Conservation (phyloP, 2,888 invertebrate species). For the Chydorus sphaericus region DNA sequence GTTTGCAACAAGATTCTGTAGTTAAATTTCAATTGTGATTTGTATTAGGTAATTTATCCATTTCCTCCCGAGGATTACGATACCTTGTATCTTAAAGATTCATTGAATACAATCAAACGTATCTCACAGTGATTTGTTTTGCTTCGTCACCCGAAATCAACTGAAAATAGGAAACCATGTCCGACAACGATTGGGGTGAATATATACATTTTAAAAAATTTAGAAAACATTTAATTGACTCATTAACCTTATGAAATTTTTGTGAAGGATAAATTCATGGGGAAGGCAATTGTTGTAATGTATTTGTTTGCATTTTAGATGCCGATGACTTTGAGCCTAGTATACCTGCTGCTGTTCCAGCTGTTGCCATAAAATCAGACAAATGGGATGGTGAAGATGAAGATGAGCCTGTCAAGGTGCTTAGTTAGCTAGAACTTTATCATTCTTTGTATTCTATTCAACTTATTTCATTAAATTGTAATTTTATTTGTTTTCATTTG, state of each 20-base stretch:
- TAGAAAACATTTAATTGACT: background rate
- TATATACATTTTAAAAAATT: background rate
- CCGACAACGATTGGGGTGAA: slow-evolving; percentile 13
- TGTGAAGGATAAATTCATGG: background rate
- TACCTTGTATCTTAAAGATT: too few species aligned
- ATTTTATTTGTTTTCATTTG: slow-evolving; percentile 2
- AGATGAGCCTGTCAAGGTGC: slow-evolving; percentile 28
- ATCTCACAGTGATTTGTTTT: too few species aligned
- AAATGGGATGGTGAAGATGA: slow-evolving; percentile 31
- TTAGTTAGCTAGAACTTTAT: background rate
- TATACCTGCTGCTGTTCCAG: slow-evolving; percentile 19
- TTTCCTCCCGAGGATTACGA: too few species aligned
- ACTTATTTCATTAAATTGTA: background rate
- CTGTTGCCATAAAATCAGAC: slow-evolving; percentile 20
- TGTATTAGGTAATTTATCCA: too few species aligned
- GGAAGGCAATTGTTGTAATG: background rate
- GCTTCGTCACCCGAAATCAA: too few species aligned
- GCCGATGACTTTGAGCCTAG: slow-evolving; percentile 26
- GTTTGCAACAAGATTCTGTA: too few species aligned
- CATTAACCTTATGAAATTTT: too few species aligned
- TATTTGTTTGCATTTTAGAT: slow-evolving; percentile 23
- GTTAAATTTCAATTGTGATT: too few species aligned
- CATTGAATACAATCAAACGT: too few species aligned
- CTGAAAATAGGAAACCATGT: background rate
- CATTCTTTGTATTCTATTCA: background rate